Evolutionary conservation across 2,113 vertebrate genomes (phyloP).

Genomic region (Apus apus): DNA sequence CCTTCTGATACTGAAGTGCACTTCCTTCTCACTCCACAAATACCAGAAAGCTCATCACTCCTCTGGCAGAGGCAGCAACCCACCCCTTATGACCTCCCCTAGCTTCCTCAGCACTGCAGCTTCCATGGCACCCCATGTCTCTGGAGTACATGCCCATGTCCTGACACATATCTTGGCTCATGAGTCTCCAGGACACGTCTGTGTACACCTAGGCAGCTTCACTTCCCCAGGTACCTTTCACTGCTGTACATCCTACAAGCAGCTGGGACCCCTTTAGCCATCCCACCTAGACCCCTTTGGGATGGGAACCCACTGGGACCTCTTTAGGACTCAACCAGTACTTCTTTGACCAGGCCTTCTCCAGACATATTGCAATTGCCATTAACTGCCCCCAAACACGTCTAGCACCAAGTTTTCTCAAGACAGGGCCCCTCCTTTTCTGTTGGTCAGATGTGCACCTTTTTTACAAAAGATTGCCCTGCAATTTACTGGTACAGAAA

Average conservation of each 20-base stretch:
- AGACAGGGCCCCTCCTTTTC: not conserved
- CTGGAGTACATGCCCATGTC: fast-evolving
- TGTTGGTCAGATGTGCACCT: not conserved
- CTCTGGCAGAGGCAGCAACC: not conserved
- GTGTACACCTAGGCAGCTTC: not conserved
- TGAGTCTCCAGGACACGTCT: not conserved
- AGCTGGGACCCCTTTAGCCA: not conserved
- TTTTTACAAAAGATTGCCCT: not conserved
- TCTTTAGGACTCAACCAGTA: not conserved
- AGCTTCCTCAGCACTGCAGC: not conserved
- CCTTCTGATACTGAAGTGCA: conserved; percentile 13
- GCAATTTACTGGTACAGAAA: not conserved
- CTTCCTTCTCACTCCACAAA: not conserved
- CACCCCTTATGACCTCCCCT: not conserved
- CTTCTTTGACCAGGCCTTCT: not conserved
- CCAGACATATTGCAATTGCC: not conserved
- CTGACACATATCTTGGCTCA: not conserved
- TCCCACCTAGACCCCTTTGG: not conserved
- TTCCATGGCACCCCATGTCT: not conserved
- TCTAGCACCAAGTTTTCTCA: not conserved
- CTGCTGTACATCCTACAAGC: not conserved
- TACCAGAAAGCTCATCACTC: not conserved
- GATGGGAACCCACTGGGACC: not conserved
- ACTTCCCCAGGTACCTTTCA: not conserved
- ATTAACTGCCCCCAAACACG: not conserved